phyloP scores from a whole-genome alignment of 2,888 invertebrate genomes.

The Drosophila incognita region DNA sequence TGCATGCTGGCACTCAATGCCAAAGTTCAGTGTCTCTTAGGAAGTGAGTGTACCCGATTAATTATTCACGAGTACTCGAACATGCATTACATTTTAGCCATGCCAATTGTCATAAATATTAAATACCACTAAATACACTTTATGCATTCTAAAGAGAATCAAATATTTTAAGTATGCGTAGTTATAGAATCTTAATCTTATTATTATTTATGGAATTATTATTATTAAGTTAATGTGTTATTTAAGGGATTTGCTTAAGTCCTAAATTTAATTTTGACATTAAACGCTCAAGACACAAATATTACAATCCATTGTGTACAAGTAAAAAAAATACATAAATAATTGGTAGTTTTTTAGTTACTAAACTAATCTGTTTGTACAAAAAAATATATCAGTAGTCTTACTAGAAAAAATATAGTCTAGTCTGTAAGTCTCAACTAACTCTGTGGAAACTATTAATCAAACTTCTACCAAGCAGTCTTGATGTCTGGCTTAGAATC shows the following conservation, averaged over 20 bases:
- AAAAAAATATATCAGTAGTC: neutral
- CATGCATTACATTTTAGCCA: constrained; percentile 58
- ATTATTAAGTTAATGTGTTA: neutral
- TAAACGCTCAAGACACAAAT: neutral
- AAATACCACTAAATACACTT: constrained; percentile 53
- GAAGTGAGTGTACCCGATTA: constrained; percentile 50
- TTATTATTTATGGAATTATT: neutral
- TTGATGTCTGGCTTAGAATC: neutral
- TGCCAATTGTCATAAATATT: constrained; percentile 63
- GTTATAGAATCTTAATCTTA: neutral
- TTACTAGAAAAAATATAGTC: neutral
- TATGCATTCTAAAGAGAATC: constrained; percentile 5
- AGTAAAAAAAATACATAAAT: no score
- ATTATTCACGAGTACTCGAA: constrained; percentile 54
- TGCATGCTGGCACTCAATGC: constrained; percentile 49
- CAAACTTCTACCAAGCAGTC: neutral
- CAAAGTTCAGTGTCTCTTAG: constrained; percentile 43
- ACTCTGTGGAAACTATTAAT: neutral
- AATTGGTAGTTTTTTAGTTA: neutral
- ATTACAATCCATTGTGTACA: neutral
- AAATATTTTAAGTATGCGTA: neutral
- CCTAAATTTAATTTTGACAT: neutral
- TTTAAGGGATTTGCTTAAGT: neutral
- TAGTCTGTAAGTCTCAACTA: neutral
- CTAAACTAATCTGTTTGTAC: neutral